Evolutionary conservation across 2,113 vertebrate genomes (phyloP).

Genomic region (Coptodon bakossiorum): DNA sequence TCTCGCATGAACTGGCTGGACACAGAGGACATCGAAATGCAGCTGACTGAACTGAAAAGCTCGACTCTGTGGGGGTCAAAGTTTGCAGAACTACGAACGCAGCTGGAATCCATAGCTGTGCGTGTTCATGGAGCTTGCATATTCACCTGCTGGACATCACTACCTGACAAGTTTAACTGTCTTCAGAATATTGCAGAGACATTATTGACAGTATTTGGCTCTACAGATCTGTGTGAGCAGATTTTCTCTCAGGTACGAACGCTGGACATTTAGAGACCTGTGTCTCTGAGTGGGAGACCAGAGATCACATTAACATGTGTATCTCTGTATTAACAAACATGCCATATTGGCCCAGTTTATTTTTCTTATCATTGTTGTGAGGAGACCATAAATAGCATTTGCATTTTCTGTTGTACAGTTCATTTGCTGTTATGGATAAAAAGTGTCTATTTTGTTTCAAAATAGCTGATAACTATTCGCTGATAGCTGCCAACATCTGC

Average conservation of each 20-base stretch:
- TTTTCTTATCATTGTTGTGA: neutral
- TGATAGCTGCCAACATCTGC: neutral
- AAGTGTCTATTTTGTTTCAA: neutral
- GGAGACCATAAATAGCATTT: neutral
- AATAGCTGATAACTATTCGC: neutral
- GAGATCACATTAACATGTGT: neutral
- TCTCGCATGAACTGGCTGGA: neutral
- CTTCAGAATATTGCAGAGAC: neutral
- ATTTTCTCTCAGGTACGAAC: neutral
- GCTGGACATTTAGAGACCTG: fast-evolving
- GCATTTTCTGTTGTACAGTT: neutral
- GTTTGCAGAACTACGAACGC: neutral
- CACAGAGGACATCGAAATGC: neutral
- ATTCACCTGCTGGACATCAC: neutral
- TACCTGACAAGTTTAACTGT: neutral
- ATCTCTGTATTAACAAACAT: neutral
- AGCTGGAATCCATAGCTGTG: neutral
- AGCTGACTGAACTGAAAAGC: neutral
- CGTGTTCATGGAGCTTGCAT: neutral
- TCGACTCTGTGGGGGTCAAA: fast-evolving
- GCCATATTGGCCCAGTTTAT: neutral
- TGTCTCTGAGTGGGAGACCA: neutral
- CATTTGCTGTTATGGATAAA: neutral
- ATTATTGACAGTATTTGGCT: neutral
- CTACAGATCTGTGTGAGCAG: neutral